A percentile compares a stretch with the other conserved stretches of the same genome.
Conservation (phyloP, 2,888 invertebrate species). For the Melitaea athalia region DNA sequence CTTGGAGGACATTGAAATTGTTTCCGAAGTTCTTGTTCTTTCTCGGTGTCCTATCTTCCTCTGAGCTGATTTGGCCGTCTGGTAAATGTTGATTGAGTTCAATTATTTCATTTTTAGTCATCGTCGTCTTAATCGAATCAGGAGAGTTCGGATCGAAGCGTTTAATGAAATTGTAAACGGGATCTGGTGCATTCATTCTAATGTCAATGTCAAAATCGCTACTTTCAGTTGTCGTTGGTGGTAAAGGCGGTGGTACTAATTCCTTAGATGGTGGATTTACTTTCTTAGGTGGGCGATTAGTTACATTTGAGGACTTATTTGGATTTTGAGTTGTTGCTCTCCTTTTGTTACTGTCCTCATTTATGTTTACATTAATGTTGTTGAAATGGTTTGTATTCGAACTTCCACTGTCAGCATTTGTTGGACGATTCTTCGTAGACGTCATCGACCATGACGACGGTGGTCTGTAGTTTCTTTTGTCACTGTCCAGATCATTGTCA, state of each 20-base stretch:
- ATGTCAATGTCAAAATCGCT: conserved; percentile 51
- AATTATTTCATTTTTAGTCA: conserved; percentile 69
- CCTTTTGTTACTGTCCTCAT: conserved; percentile 11
- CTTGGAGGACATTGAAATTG: conserved; percentile 57
- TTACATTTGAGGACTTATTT: neutral
- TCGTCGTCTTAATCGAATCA: conserved; percentile 63
- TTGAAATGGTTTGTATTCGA: conserved; percentile 5
- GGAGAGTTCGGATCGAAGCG: conserved; percentile 74
- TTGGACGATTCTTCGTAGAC: conserved; percentile 31
- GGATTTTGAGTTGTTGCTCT: conserved; percentile 14
- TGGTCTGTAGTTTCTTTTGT: conserved; percentile 74
- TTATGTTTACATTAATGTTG: conserved; percentile 12
- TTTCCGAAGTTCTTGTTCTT: conserved; percentile 61
- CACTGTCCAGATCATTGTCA: conserved; percentile 68
- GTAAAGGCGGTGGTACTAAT: conserved; percentile 55
- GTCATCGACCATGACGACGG: conserved; percentile 82
- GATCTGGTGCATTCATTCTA: conserved; percentile 54
- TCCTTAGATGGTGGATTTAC: conserved; percentile 56
- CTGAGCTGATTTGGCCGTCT: conserved; percentile 64
- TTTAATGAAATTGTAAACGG: conserved; percentile 71
- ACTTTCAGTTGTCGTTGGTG: conserved; percentile 49
- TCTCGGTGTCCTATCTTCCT: conserved; percentile 65
- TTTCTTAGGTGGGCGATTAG: conserved; percentile 28
- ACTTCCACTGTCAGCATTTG: conserved; percentile 8
- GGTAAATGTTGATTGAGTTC: conserved; percentile 68